Evolutionary conservation across 2,113 vertebrate species (phyloP), one percentile per base, ranked within the genome.

Genomic region (Osmerus mordax): DNA sequence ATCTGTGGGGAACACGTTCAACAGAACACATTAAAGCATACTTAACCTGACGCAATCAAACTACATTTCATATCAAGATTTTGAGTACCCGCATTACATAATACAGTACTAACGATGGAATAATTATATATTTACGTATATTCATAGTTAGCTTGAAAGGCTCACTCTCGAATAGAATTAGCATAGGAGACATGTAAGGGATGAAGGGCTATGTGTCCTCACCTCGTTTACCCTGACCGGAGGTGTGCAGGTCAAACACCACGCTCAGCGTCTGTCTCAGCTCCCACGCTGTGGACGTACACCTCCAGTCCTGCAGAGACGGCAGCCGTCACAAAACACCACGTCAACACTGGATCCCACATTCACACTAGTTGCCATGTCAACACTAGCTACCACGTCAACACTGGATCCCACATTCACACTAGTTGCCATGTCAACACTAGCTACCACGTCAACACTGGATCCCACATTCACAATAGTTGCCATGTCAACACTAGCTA

Each of bases 251-350:
- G 65, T 99, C 97, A 72, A 98, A 98, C 3, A 99, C 97, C 63
- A 98, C 95, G 0, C 94, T 94, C 52, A 99, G 92, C 0, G 94
- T 96, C 91, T 98, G 97, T 67, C 96, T 93, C 81, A 99, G 93
- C 89, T 99, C 97, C 97, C 94, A 97, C 32, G 95, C 96, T 53
- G 91, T 36, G n/a, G 84, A 88, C 80, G 91, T 87, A 51, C 96
- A 99, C 53, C 87, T 87, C 3, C 75, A 81, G 86, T 98, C 93
- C 94, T 65, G 64, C 12, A 65, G 47, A 95, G 77, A 41, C 71
- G 67, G 83, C 60, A 21, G 32, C 25, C 36, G 9, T 47, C 7
- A 11, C 2, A 47, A 47, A 47, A 47, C 41, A 47, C 41, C 41
- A 47, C 41, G 7, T 47, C 41, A 9, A 47, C 8, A 47, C 41